Evolutionary conservation across 2,113 vertebrate genomes (phyloP).

Genomic region (Pollimyrus isidori): DNA sequence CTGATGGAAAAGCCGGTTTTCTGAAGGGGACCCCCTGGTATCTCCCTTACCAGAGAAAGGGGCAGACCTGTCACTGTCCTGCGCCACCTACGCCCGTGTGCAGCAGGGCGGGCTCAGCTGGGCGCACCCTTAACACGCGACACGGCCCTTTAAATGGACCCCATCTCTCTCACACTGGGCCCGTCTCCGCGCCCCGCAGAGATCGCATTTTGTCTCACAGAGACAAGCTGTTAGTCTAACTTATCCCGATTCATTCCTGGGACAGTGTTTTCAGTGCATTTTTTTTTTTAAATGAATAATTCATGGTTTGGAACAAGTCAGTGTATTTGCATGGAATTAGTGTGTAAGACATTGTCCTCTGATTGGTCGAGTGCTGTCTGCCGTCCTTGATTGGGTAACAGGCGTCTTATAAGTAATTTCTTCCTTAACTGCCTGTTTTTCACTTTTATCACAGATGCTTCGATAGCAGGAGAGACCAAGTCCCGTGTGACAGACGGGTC

Average conservation of each 20-base stretch:
- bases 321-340: not conserved
- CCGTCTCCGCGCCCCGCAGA: not conserved
- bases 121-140: not conserved
- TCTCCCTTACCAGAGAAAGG: not conserved
- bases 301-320: not conserved
- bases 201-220: not conserved
- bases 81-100: not conserved
- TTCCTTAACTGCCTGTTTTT: conserved; percentile 17
- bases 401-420: conserved; percentile 17
- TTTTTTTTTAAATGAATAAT: not conserved
- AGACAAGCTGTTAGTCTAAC: not conserved
- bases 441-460: conserved; percentile 54
- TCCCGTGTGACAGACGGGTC: conserved; percentile 62
- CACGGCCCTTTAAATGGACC: not conserved
- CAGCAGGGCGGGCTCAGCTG: not conserved
- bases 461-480: conserved; percentile 62
- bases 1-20: not conserved
- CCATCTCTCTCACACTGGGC: not conserved
- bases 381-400: not conserved
- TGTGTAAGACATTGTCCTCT: not conserved
- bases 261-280: not conserved
- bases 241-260: not conserved
- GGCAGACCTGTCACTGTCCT: not conserved
- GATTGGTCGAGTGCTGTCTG: not conserved
- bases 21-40: not conserved